phyloP scores from a whole-genome alignment of 2,113 vertebrate species.

The Grantiella picta region DNA sequence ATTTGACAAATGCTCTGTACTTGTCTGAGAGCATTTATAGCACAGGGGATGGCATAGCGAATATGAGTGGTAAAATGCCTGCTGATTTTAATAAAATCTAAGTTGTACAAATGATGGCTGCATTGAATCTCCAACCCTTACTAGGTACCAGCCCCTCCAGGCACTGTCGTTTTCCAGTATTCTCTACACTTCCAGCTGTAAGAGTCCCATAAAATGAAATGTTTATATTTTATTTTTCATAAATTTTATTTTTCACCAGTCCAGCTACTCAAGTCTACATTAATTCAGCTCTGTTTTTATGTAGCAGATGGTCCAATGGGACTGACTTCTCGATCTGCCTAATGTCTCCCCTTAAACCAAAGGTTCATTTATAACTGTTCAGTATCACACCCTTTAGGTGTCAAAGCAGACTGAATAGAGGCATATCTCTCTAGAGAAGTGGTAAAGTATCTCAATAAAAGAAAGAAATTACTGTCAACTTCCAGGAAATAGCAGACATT shows the following conservation, averaged over 20 bases:
- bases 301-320: background rate
- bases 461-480: background rate
- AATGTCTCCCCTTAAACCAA: background rate
- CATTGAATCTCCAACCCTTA: background rate
- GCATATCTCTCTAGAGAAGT: background rate
- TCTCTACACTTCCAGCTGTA: background rate
- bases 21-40: background rate
- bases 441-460: background rate
- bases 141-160: background rate
- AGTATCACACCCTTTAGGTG: background rate
- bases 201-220: background rate
- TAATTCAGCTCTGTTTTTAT: background rate
- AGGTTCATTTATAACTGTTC: background rate
- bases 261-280: background rate
- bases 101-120: background rate
- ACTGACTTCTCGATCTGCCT: background rate
- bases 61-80: background rate
- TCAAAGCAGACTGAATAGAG: background rate
- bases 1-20: background rate
- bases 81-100: background rate
- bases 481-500: background rate
- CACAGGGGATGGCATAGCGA: background rate
- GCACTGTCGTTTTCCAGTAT: background rate
- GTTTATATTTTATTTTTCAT: background rate
- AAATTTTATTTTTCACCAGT: background rate